phyloP scores from a whole-genome alignment of 2,888 invertebrate genomes.

The Mechanitis messenoides region DNA sequence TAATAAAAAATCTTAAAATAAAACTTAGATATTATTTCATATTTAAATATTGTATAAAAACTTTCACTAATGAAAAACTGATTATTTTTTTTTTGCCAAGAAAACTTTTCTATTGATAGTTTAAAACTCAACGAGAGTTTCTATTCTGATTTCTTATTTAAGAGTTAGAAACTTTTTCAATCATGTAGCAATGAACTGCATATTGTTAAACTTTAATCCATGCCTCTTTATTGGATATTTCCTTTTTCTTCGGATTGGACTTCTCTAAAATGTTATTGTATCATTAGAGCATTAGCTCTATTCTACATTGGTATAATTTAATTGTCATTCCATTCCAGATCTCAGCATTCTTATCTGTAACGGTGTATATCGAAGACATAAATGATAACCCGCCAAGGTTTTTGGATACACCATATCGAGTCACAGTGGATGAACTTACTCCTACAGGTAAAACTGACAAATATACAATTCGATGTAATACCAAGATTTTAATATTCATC shows the following conservation, averaged over 20 bases:
- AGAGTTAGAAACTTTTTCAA: slow-evolving; percentile 4
- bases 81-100: no score
- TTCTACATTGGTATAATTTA: neutral
- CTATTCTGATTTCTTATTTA: slow-evolving; percentile 1
- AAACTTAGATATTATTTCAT: no score
- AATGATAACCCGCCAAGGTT: slow-evolving; percentile 90
- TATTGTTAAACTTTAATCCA: neutral
- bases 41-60: no score
- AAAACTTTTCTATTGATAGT: neutral
- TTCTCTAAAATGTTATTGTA: neutral
- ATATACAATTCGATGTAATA: neutral
- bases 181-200: slow-evolving; percentile 2
- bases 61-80: no score
- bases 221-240: neutral
- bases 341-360: slow-evolving; percentile 88
- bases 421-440: slow-evolving; percentile 88
- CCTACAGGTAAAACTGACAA: slow-evolving; percentile 76
- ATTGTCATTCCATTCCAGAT: slow-evolving; percentile 73
- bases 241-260: neutral
- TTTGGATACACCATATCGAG: slow-evolving; percentile 84
- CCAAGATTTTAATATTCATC: no score
- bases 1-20: no score
- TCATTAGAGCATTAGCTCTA: neutral
- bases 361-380: slow-evolving; percentile 91
- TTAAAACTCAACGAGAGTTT: no score